Evolutionary conservation across 2,797 vertebrate species (phyloP).

Genomic region (Betta splendens): DNA sequence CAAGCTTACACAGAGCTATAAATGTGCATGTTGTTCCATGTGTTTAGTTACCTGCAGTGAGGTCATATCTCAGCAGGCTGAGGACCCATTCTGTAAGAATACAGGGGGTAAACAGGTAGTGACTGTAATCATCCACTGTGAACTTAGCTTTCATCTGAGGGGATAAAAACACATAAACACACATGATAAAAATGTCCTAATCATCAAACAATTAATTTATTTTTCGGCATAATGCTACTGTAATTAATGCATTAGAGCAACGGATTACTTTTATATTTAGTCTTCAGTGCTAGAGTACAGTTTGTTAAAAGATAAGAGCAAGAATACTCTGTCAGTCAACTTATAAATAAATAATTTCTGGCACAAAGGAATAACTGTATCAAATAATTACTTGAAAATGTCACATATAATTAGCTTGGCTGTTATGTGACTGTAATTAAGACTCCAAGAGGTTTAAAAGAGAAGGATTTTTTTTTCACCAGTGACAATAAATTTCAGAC

Average conservation of each 20-base stretch:
- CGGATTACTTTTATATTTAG: too few species aligned
- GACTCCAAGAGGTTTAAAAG: background rate
- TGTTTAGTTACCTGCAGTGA: conserved; percentile 87
- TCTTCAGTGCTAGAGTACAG: too few species aligned
- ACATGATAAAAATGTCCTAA: background rate
- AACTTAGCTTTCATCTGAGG: conserved; percentile 90
- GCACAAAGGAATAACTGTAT: conserved; percentile 6
- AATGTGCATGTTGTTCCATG: background rate
- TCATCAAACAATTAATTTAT: background rate
- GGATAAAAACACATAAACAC: conserved; percentile 9
- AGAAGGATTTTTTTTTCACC: too few species aligned
- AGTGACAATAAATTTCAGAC: background rate
- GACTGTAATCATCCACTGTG: conserved; percentile 93
- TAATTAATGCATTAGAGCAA: background rate
- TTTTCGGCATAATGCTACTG: background rate
- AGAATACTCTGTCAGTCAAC: background rate
- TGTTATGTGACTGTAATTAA: conserved; percentile 12
- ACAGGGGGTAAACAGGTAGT: conserved; percentile 95
- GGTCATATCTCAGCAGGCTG: conserved; percentile 93
- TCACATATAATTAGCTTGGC: conserved; percentile 7
- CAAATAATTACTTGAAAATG: conserved; percentile 18
- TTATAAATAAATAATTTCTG: background rate
- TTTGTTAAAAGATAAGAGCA: conserved; percentile 4
- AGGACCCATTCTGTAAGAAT: conserved; percentile 97
- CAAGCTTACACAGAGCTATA: background rate